Conservation (phyloP, 2,113 vertebrate genomes). For the Caranx melampygus region DNA sequence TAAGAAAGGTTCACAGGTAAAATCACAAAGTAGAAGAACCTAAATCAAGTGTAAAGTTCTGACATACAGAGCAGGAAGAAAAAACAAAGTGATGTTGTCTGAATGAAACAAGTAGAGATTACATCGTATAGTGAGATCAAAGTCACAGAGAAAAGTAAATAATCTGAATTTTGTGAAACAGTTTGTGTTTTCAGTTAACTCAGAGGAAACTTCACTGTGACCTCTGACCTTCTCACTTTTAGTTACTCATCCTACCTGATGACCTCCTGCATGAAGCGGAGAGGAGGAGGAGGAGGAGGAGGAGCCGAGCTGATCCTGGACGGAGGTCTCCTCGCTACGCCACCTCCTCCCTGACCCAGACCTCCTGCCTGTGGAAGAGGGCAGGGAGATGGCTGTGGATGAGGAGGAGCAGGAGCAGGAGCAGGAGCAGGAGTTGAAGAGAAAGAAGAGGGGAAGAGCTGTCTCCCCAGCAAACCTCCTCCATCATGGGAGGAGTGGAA, state of each 20-base stretch:
- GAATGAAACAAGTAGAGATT: too few relatives aligned
- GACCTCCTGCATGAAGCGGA: slow-evolving; percentile 31
- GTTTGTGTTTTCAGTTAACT: too few relatives aligned
- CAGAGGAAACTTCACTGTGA: too few relatives aligned
- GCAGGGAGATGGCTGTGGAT: slow-evolving; percentile 73
- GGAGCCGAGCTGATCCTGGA: slow-evolving; percentile 86
- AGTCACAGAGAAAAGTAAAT: too few relatives aligned
- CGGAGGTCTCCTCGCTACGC: slow-evolving; percentile 80
- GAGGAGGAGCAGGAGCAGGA: slow-evolving; percentile 22
- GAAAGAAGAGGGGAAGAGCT: background rate
- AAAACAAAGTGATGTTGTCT: too few relatives aligned
- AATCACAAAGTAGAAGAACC: too few relatives aligned
- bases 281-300: slow-evolving; percentile 80
- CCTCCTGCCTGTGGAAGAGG: slow-evolving; percentile 46
- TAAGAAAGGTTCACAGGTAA: too few relatives aligned
- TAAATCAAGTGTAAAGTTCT: too few relatives aligned
- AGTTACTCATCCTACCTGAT: slow-evolving; percentile 40
- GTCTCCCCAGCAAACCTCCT: slow-evolving; percentile 51
- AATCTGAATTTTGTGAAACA: too few relatives aligned
- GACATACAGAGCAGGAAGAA: too few relatives aligned
- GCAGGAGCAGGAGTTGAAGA: background rate
- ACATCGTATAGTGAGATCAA: too few relatives aligned
- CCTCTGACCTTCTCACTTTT: too few relatives aligned
- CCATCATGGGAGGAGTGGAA: slow-evolving; percentile 74
- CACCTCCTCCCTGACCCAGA: slow-evolving; percentile 53